A percentile compares a stretch with the other conserved stretches of the same genome.
Evolutionary conservation across 2,113 vertebrate species (phyloP).

Genomic region (Serilophus lunatus): DNA sequence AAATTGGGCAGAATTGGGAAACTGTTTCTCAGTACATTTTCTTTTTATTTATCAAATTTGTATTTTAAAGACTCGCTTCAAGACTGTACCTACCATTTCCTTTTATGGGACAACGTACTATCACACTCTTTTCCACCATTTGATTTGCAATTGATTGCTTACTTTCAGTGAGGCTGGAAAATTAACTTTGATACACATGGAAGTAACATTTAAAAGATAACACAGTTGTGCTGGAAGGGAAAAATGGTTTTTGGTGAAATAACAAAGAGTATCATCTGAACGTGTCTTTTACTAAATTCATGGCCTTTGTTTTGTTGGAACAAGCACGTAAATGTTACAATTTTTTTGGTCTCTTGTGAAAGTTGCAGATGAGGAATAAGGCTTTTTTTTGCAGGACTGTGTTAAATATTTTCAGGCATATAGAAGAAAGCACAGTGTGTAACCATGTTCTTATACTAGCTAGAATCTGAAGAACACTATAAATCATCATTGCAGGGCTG

Average conservation of each 20-base stretch:
- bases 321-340: background rate
- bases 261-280: background rate
- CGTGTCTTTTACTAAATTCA: background rate
- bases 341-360: background rate
- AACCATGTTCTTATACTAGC: background rate
- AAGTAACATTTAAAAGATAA: background rate
- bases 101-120: background rate
- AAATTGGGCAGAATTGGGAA: background rate
- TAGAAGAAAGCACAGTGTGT: background rate
- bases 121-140: background rate
- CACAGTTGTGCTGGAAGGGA: background rate
- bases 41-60: background rate
- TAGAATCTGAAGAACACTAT: background rate
- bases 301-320: background rate
- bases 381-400: background rate
- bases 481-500: background rate
- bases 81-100: background rate
- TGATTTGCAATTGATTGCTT: background rate
- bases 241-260: background rate
- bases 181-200: background rate
- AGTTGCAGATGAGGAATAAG: background rate
- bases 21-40: background rate
- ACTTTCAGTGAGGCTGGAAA: background rate
- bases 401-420: conserved; percentile 4
- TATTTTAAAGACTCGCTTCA: background rate